These are phyloP conservation scores for Ceratina calcarata DNA, from an alignment of 1,140 invertebrate species.

Conservation along the genomic window DNA sequence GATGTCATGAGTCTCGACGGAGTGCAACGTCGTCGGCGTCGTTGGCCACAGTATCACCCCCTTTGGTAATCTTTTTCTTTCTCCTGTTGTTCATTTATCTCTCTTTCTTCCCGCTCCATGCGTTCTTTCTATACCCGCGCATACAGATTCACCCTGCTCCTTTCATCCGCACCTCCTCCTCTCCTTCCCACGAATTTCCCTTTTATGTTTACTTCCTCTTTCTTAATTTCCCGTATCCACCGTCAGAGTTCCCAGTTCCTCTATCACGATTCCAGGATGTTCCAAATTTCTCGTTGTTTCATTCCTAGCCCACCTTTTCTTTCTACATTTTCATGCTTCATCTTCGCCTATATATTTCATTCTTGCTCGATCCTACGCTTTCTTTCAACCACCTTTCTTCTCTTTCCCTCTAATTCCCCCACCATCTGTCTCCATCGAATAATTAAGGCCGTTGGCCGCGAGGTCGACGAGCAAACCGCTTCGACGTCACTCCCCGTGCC, in stretches of 20 bases:
- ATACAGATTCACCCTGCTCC: not conserved
- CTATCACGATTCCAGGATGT: too few species aligned
- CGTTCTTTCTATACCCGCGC: not conserved
- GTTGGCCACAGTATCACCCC: slow-evolving; percentile 13
- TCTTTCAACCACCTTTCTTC: not conserved
- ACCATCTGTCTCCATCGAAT: slow-evolving; percentile 54
- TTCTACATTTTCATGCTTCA: too few species aligned
- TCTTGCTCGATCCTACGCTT: too few species aligned
- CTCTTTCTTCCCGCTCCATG: not conserved
- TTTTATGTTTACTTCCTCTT: not conserved
- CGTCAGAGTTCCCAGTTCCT: too few species aligned
- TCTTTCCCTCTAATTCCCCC: not conserved
- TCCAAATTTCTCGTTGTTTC: not conserved
- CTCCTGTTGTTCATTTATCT: slow-evolving; percentile 1
- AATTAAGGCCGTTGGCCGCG: slow-evolving; percentile 66
- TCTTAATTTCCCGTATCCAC: not conserved
- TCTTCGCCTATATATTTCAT: too few species aligned
- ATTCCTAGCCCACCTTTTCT: not conserved
- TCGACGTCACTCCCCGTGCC: slow-evolving; percentile 17
- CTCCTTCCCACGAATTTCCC: too few species aligned
- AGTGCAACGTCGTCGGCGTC: slow-evolving; percentile 39
- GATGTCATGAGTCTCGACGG: slow-evolving; percentile 51
- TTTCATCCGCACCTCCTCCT: not conserved
- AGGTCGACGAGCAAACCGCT: slow-evolving; percentile 55
- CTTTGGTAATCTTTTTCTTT: slow-evolving; percentile 21